phyloP scores from a whole-genome alignment of 2,113 vertebrate species.

The Oncorhynchus mykiss region DNA sequence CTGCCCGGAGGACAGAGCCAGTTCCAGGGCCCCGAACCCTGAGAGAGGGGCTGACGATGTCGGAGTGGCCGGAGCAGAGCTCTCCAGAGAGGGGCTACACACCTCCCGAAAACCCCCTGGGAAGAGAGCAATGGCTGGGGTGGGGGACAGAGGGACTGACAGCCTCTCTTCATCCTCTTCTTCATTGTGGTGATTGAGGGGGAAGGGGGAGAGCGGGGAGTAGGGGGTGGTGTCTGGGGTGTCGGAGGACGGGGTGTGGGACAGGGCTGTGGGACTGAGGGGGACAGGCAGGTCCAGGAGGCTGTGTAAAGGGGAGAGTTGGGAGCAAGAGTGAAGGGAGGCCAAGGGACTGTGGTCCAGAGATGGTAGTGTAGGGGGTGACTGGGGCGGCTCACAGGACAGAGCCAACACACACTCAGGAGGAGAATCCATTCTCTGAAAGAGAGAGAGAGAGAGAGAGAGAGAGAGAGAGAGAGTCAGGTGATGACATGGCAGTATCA shows the following conservation, averaged over 20 bases:
- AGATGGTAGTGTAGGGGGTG: conserved; percentile 69
- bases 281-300: conserved; percentile 37
- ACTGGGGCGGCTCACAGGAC: conserved; percentile 71
- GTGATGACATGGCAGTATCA: background rate
- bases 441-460: conserved; percentile 19
- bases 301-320: conserved; percentile 28
- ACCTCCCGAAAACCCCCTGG: conserved; percentile 59
- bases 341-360: conserved; percentile 74
- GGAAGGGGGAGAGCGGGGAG: conserved; percentile 66
- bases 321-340: background rate
- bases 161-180: conserved; percentile 45
- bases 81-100: conserved; percentile 63
- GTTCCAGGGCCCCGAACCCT: conserved; percentile 72
- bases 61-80: conserved; percentile 63
- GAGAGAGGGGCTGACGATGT: conserved; percentile 48
- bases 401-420: conserved; percentile 76
- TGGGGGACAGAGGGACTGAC: conserved; percentile 67
- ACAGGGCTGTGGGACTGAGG: conserved; percentile 34
- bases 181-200: conserved; percentile 55
- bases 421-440: conserved; percentile 79
- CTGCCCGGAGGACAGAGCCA: conserved; percentile 70
- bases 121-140: conserved; percentile 70
- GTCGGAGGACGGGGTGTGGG: conserved; percentile 30
- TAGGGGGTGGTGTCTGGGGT: conserved; percentile 61
- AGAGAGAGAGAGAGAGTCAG: conserved; percentile 3